These are phyloP conservation scores for Dyspetes luteomarginatus DNA, from an alignment of 2,888 invertebrate genomes.

Conservation along the genomic window DNA sequence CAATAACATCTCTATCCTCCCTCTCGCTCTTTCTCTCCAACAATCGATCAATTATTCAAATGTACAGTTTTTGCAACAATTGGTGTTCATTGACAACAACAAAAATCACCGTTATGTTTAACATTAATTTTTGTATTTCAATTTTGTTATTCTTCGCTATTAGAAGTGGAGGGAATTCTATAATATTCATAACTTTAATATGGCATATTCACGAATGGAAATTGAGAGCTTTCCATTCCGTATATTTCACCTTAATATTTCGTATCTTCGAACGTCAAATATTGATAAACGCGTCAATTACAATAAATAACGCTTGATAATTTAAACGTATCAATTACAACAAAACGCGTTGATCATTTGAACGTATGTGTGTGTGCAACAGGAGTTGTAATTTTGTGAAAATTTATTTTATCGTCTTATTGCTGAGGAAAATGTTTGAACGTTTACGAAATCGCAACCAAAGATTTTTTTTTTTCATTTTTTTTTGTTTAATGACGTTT, in stretches of 20 bases:
- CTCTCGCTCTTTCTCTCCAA: slow-evolving; percentile 27
- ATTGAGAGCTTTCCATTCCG: slow-evolving; percentile 37
- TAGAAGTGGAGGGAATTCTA: slow-evolving; percentile 71
- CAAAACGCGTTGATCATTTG: background rate
- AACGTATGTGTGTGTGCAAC: background rate
- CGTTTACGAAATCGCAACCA: slow-evolving; percentile 1
- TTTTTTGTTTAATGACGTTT: background rate
- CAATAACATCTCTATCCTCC: slow-evolving; percentile 41
- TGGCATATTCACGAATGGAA: slow-evolving; percentile 65
- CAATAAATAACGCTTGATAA: slow-evolving; percentile 35
- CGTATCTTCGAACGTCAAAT: background rate
- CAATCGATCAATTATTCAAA: slow-evolving; percentile 38
- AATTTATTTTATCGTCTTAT: background rate
- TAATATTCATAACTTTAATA: slow-evolving; percentile 69
- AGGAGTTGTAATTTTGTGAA: background rate
- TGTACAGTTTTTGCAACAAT: slow-evolving; percentile 65
- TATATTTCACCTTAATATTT: slow-evolving; percentile 33
- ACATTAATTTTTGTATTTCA: slow-evolving; percentile 62
- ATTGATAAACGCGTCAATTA: slow-evolving; percentile 29
- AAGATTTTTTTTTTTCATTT: slow-evolving; percentile 7
- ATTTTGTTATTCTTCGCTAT: slow-evolving; percentile 63
- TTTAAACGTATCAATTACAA: slow-evolving; percentile 24
- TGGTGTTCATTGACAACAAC: slow-evolving; percentile 58
- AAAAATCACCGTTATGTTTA: slow-evolving; percentile 51
- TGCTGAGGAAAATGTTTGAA: background rate